phyloP scores from a whole-genome alignment of 2,113 vertebrate genomes.

The Puma concolor region DNA sequence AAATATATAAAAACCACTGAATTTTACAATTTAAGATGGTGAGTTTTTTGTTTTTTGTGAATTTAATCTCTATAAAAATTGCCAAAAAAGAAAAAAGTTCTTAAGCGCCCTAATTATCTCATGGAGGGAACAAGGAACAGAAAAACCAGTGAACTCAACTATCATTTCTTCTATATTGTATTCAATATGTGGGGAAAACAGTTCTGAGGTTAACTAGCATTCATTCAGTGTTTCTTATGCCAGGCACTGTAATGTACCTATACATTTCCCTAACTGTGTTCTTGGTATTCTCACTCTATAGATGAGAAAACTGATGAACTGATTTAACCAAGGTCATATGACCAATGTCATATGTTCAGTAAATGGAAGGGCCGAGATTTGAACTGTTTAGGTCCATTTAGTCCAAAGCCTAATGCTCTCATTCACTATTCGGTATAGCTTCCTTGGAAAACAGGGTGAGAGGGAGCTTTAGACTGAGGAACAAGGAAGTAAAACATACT shows the following conservation, averaged over 20 bases:
- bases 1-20: conserved; percentile 2
- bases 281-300: neutral
- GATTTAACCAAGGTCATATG: neutral
- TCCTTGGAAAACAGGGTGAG: neutral
- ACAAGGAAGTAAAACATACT: neutral
- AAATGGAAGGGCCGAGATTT: neutral
- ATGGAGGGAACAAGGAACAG: neutral
- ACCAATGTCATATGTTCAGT: neutral
- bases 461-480: neutral
- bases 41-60: neutral
- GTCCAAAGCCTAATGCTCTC: neutral
- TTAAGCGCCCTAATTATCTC: neutral
- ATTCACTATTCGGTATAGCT: neutral
- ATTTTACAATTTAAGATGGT: conserved; percentile 15
- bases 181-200: neutral
- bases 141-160: neutral
- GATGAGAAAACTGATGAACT: neutral
- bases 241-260: neutral
- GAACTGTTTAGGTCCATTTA: neutral
- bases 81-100: neutral
- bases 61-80: conserved; percentile 20
- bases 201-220: neutral
- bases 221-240: neutral
- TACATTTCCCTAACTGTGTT: neutral
- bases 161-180: neutral